Evolutionary conservation across 2,888 invertebrate genomes (phyloP).

Genomic region (Eubasilissa splendida): DNA sequence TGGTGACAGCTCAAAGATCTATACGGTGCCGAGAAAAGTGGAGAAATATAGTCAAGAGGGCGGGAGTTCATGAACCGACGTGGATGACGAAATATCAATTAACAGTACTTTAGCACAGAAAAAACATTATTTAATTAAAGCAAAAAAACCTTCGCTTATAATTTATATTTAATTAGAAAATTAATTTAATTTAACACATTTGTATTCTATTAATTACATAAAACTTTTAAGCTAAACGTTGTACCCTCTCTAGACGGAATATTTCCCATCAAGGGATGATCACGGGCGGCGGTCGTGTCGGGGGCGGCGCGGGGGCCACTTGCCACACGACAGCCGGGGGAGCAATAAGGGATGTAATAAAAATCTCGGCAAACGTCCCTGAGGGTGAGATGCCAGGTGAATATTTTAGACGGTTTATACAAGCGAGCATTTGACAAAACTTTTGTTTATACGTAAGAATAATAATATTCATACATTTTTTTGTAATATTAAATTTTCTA

Average conservation of each 20-base stretch:
- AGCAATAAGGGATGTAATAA: conserved; percentile 36
- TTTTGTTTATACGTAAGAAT: background rate
- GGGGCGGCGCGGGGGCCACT: no score
- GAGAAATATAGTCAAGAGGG: no score
- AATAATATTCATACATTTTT: background rate
- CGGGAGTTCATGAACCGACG: no score
- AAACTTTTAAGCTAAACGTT: background rate
- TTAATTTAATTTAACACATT: no score
- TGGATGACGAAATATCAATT: no score
- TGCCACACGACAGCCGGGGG: conserved; percentile 15
- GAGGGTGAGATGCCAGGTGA: conserved; percentile 25
- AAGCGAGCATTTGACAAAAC: background rate
- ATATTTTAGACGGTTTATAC: conserved; percentile 23
- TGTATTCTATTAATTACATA: no score
- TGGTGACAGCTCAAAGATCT: no score
- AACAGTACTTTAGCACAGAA: no score
- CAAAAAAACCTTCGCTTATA: no score
- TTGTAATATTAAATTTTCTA: background rate
- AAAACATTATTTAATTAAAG: no score
- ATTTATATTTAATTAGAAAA: no score
- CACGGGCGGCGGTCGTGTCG: background rate
- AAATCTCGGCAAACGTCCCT: conserved; percentile 35
- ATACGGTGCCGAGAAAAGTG: no score
- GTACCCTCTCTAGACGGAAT: background rate
- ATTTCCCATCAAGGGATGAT: background rate